Evolutionary conservation across 1,140 invertebrate genomes (phyloP).

Genomic region (Ylistrum balloti): DNA sequence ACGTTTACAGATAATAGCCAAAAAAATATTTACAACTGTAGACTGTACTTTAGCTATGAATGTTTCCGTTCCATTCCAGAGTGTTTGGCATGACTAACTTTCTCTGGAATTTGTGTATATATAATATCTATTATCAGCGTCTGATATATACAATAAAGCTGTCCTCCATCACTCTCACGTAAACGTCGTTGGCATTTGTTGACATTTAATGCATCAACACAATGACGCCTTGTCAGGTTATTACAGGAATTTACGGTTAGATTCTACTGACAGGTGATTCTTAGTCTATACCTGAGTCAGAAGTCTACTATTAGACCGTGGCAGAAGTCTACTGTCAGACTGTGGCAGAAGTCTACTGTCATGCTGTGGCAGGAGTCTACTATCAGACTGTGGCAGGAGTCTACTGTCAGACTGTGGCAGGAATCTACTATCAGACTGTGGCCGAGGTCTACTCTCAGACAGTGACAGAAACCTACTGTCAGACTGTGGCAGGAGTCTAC

Average conservation of each 20-base stretch:
- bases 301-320: not conserved
- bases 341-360: not conserved
- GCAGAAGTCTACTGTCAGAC: not conserved
- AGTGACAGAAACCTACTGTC: not conserved
- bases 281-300: not conserved
- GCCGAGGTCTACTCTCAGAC: not conserved
- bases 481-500: not conserved
- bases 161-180: not conserved
- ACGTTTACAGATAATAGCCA: not conserved
- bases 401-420: not conserved
- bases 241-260: not conserved
- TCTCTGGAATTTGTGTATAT: not conserved
- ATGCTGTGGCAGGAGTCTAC: not conserved
- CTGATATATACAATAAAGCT: conserved; percentile 1
- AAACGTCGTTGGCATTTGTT: conserved; percentile 16
- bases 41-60: not conserved
- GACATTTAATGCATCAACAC: conserved; percentile 34
- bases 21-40: not conserved
- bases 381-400: not conserved
- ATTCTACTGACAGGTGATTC: not conserved
- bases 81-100: not conserved
- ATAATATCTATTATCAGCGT: conserved; percentile 22
- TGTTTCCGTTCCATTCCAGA: conserved; percentile 8
- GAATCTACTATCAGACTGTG: not conserved
- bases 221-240: not conserved